phyloP scores from a whole-genome alignment of 1,140 invertebrate species.

The Zaprionus vittiger region DNA sequence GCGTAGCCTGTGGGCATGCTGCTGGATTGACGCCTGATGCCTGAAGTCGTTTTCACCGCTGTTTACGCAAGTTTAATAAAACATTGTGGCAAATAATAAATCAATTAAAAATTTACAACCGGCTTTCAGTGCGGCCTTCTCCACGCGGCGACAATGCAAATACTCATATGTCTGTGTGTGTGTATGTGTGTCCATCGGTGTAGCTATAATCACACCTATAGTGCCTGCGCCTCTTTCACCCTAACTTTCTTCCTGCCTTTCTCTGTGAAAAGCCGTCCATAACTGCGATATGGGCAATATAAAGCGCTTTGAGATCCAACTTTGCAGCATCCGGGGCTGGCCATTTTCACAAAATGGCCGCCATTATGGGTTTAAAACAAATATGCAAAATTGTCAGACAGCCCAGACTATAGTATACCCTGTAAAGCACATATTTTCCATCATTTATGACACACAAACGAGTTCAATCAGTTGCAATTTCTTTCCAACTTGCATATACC shows the following conservation, averaged over 20 bases:
- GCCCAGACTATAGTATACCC: background rate
- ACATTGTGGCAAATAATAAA: conserved; percentile 65
- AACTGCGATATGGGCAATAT: conserved; percentile 11
- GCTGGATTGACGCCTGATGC: conserved; percentile 19
- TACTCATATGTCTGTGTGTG: background rate
- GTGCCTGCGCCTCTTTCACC: background rate
- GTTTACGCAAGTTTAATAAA: conserved; percentile 68
- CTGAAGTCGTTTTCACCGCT: conserved; percentile 25
- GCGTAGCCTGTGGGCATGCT: background rate
- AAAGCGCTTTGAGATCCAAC: conserved; percentile 32
- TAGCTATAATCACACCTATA: conserved; percentile 26
- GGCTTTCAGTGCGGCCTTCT: background rate
- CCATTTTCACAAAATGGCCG: conserved; percentile 34
- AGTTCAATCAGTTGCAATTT: background rate
- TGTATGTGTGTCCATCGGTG: conserved; percentile 17
- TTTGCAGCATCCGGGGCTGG: conserved; percentile 36
- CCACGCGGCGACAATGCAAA: conserved; percentile 22
- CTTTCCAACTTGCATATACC: background rate
- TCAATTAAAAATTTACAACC: conserved; percentile 67
- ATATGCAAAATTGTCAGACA: background rate
- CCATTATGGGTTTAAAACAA: conserved; percentile 32
- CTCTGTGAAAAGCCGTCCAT: background rate
- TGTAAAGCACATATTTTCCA: background rate
- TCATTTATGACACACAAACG: background rate
- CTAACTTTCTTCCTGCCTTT: background rate